Conservation (phyloP, 2,888 invertebrate species). For the Crematogaster levior region DNA sequence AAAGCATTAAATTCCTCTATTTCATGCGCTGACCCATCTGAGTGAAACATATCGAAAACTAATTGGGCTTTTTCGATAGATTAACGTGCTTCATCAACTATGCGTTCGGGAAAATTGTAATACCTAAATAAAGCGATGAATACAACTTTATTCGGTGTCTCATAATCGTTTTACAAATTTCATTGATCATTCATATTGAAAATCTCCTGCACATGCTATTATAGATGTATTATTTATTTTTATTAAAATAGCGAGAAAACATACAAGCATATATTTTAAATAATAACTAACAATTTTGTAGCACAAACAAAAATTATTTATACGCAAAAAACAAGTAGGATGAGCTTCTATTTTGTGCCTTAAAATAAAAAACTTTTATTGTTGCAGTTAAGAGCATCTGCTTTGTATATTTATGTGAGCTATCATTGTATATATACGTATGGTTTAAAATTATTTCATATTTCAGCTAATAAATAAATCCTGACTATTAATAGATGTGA, state of each 20-base stretch:
- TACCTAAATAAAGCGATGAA: slow-evolving; percentile 7
- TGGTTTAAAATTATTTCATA: neutral
- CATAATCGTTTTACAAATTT: slow-evolving; percentile 19
- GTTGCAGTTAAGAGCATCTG: slow-evolving; percentile 1
- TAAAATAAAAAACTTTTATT: neutral
- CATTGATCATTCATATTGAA: neutral
- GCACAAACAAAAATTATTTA: neutral
- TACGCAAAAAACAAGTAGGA: neutral
- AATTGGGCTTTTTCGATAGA: slow-evolving; percentile 6
- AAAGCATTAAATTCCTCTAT: slow-evolving; percentile 14
- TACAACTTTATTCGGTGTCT: neutral
- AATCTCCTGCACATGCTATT: neutral
- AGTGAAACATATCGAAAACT: slow-evolving; percentile 4
- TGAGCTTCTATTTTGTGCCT: neutral
- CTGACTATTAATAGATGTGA: neutral
- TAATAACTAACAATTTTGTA: neutral
- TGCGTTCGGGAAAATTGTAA: slow-evolving; percentile 10
- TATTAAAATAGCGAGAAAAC: neutral
- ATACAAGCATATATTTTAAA: neutral
- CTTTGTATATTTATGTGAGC: neutral
- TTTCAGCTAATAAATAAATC: slow-evolving; percentile 4
- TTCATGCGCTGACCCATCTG: neutral
- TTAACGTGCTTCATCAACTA: slow-evolving; percentile 17
- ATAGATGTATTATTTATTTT: neutral
- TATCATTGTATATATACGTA: neutral